phyloP scores from a whole-genome alignment of 2,888 invertebrate genomes.

The Macrosoma leucophasiata region DNA sequence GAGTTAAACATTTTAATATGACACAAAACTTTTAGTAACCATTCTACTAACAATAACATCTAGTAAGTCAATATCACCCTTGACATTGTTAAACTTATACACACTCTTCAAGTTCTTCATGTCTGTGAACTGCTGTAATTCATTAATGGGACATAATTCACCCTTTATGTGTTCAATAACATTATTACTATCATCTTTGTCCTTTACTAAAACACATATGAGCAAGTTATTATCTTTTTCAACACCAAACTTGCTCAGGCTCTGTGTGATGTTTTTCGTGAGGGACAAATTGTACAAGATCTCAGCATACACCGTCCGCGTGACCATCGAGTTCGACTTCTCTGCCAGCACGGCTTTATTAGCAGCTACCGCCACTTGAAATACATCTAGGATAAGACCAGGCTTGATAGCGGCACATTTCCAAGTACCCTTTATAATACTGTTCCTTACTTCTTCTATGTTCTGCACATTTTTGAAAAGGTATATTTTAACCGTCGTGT shows the following conservation, averaged over 20 bases:
- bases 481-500: constrained; percentile 59
- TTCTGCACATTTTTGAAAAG: constrained; percentile 77
- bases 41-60: constrained; percentile 81
- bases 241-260: constrained; percentile 80
- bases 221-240: constrained; percentile 44
- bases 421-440: constrained; percentile 73
- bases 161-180: constrained; percentile 73
- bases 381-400: constrained; percentile 74
- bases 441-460: constrained; percentile 65
- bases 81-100: constrained; percentile 77
- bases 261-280: constrained; percentile 81
- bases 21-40: constrained; percentile 77
- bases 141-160: constrained; percentile 58
- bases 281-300: constrained; percentile 80
- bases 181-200: constrained; percentile 36
- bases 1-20: constrained; percentile 44
- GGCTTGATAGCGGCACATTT: constrained; percentile 79
- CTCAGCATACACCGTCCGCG: constrained; percentile 79
- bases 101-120: constrained; percentile 66
- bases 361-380: constrained; percentile 77
- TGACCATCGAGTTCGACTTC: constrained; percentile 66
- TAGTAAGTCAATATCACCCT: constrained; percentile 53
- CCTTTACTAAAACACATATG: constrained; percentile 46
- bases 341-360: constrained; percentile 78
- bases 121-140: constrained; percentile 64